These are phyloP conservation scores for Hyalella azteca DNA, from an alignment of 2,888 invertebrate genomes.

Conservation along the genomic window DNA sequence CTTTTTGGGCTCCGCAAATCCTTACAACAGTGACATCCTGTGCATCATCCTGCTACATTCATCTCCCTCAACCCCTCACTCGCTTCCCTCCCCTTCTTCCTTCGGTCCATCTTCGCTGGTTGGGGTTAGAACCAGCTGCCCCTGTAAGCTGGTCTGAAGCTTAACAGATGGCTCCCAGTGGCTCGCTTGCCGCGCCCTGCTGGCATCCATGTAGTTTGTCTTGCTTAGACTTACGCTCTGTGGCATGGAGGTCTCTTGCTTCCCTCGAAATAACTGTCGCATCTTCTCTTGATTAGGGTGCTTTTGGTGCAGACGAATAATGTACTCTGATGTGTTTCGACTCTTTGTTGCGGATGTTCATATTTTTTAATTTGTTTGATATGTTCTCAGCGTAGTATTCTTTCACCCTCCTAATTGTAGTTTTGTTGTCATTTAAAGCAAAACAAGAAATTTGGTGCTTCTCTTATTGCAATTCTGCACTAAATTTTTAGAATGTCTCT, in stretches of 20 bases:
- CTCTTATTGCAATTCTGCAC: too few relatives aligned
- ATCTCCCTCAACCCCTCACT: neutral
- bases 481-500: too few relatives aligned
- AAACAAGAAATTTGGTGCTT: too few relatives aligned
- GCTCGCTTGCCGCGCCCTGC: conserved; percentile 14
- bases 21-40: conserved; percentile 2
- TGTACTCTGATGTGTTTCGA: too few relatives aligned
- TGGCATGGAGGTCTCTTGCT: conserved; percentile 6
- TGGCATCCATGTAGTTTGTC: conserved; percentile 7
- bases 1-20: conserved; percentile 27
- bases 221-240: conserved; percentile 31
- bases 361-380: too few relatives aligned
- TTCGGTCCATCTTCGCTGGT: neutral
- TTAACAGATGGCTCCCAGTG: conserved; percentile 27
- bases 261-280: conserved; percentile 13
- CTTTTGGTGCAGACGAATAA: too few relatives aligned
- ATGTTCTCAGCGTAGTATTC: too few relatives aligned
- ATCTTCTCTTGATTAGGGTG: neutral
- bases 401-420: too few relatives aligned
- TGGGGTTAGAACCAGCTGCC: conserved; percentile 37
- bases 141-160: conserved; percentile 28
- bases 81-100: neutral
- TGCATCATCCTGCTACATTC: neutral
- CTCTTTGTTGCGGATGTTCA: too few relatives aligned
- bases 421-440: too few relatives aligned